Evolutionary conservation across 2,113 vertebrate genomes (phyloP).

Genomic region (Marmota flaviventris): DNA sequence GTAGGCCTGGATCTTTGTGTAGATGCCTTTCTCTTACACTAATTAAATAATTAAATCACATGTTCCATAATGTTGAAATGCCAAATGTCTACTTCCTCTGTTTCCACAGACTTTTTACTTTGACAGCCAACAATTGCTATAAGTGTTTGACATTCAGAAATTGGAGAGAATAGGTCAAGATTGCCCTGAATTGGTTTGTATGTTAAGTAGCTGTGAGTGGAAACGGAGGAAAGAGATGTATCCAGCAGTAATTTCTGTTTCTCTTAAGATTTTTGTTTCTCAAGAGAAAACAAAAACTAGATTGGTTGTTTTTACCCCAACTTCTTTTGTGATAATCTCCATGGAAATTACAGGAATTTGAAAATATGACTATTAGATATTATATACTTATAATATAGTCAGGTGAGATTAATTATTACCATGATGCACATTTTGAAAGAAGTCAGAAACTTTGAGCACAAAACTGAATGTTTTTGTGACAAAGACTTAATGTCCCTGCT

Average conservation of each 20-base stretch:
- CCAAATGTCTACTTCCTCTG: slow-evolving; percentile 67
- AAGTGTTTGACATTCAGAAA: slow-evolving; percentile 81
- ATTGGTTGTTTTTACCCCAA: background rate
- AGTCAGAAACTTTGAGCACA: background rate
- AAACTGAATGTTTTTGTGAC: background rate
- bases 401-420: slow-evolving; percentile 23
- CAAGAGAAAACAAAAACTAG: slow-evolving; percentile 52
- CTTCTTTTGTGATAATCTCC: background rate
- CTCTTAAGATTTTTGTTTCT: slow-evolving; percentile 45
- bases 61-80: slow-evolving; percentile 75
- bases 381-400: slow-evolving; percentile 22
- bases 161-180: slow-evolving; percentile 73
- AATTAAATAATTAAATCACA: slow-evolving; percentile 80
- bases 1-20: slow-evolving; percentile 15
- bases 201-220: slow-evolving; percentile 65
- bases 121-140: slow-evolving; percentile 75
- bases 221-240: background rate
- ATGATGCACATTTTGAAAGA: slow-evolving; percentile 33
- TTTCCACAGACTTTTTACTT: slow-evolving; percentile 42
- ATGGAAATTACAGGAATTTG: slow-evolving; percentile 16
- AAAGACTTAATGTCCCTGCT: slow-evolving; percentile 1
- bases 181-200: slow-evolving; percentile 61
- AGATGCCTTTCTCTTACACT: slow-evolving; percentile 46
- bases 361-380: slow-evolving; percentile 24
- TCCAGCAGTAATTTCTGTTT: slow-evolving; percentile 18